Percentiles rank a stretch among this genome's conserved stretches.
These are phyloP conservation scores for Madoqua kirkii DNA, from an alignment of 2,113 vertebrate species.

Conservation along the genomic window DNA sequence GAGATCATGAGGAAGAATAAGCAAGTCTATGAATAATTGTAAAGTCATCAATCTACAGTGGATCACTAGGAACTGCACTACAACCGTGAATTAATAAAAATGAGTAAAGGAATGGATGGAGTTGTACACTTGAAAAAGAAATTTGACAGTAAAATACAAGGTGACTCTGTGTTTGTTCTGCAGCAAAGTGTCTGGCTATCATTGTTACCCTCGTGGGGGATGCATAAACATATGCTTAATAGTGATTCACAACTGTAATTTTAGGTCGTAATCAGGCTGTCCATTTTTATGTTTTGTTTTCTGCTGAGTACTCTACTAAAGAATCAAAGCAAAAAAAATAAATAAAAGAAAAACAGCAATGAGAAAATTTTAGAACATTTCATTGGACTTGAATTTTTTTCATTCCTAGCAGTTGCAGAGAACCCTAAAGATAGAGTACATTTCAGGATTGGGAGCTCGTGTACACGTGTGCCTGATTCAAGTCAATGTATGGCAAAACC, in stretches of 20 bases:
- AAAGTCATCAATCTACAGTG: background rate
- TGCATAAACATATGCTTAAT: background rate
- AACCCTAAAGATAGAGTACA: background rate
- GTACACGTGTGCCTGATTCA: too few relatives aligned
- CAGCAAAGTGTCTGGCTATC: background rate
- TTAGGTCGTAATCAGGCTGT: background rate
- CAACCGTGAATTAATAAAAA: background rate
- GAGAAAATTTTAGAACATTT: background rate
- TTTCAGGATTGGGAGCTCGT: background rate
- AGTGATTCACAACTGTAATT: background rate
- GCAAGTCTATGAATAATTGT: background rate
- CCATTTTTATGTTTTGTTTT: background rate
- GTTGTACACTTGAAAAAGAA: background rate
- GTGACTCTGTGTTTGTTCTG: background rate
- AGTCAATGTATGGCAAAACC: too few relatives aligned
- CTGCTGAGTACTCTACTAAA: background rate
- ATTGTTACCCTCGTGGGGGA: background rate
- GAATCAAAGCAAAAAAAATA: background rate
- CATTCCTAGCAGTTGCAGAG: background rate
- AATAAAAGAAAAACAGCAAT: background rate
- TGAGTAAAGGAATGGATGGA: background rate
- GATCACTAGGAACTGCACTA: background rate
- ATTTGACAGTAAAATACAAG: background rate
- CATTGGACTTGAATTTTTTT: background rate
- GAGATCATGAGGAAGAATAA: background rate